Conservation (phyloP, 2,797 vertebrate species). For the Lutjanus argentimaculatus region DNA sequence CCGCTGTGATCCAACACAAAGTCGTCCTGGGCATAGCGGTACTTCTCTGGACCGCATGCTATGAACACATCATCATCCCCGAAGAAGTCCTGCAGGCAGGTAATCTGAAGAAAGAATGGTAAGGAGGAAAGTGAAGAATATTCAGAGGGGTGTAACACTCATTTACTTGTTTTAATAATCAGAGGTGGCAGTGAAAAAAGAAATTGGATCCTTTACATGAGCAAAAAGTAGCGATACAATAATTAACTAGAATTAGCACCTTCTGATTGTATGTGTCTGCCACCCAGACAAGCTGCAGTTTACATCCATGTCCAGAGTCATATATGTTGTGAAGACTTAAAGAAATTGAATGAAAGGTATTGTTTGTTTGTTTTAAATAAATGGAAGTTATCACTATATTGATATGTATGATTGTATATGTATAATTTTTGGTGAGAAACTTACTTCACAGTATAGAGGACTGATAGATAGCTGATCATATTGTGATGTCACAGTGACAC, state of each 20-base stretch:
- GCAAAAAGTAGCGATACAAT: neutral
- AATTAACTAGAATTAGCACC: neutral
- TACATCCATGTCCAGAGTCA: no score
- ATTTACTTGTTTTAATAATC: neutral
- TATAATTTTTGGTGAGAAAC: no score
- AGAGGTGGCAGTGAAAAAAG: neutral
- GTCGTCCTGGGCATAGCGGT: constrained; percentile 97
- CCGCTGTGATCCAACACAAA: constrained; percentile 97
- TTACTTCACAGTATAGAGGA: no score
- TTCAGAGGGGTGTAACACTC: neutral
- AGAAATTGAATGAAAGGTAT: no score
- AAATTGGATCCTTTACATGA: neutral
- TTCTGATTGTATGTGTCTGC: no score
- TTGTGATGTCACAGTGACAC: no score
- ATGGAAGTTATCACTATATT: no score
- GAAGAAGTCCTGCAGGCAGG: constrained; percentile 94
- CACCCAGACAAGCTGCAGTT: no score
- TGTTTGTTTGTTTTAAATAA: no score
- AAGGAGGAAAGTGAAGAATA: neutral
- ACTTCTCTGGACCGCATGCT: constrained; percentile 96
- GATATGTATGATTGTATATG: no score
- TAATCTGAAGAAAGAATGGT: constrained; percentile 65
- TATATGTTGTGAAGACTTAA: no score
- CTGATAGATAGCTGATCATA: no score
- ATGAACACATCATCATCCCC: constrained; percentile 98